Conservation (phyloP, 2,888 invertebrate species). For the Heliconius hortense region DNA sequence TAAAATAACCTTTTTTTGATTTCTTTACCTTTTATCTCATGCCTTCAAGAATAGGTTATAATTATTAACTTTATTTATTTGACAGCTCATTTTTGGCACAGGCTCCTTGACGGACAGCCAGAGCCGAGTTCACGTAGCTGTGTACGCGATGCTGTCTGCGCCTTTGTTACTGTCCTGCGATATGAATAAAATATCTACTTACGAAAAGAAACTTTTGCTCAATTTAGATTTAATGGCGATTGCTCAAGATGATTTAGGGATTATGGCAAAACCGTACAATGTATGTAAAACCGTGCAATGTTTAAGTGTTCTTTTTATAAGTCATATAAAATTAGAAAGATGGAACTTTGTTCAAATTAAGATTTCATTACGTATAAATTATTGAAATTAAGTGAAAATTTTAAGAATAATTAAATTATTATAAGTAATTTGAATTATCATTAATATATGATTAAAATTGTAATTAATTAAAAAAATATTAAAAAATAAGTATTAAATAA, state of each 20-base stretch:
- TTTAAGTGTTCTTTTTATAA: background rate
- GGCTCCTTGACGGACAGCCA: conserved; percentile 78
- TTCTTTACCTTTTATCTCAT: too few relatives aligned
- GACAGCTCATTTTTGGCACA: conserved; percentile 81
- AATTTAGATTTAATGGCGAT: conserved; percentile 84
- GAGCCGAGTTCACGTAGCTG: conserved; percentile 83
- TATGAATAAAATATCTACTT: conserved; percentile 65
- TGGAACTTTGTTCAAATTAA: too few relatives aligned
- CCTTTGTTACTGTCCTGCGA: conserved; percentile 86
- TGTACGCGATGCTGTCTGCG: conserved; percentile 85
- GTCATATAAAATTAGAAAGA: background rate
- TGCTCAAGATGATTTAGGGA: conserved; percentile 84
- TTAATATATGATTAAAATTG: too few relatives aligned
- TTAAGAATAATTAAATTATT: too few relatives aligned
- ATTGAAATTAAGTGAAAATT: too few relatives aligned
- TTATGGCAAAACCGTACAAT: conserved; percentile 77
- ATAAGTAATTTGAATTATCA: too few relatives aligned
- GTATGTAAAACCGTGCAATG: too few relatives aligned
- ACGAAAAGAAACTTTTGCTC: conserved; percentile 79
- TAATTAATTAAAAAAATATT: too few relatives aligned
- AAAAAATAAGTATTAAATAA: too few relatives aligned
- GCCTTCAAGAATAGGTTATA: too few relatives aligned
- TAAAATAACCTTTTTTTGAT: too few relatives aligned
- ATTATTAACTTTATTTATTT: conserved; percentile 41
- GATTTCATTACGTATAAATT: too few relatives aligned